Base-by-base conservation (phyloP, 1,140 invertebrate genomes). In the Paralvinella palmiformis region DNA sequence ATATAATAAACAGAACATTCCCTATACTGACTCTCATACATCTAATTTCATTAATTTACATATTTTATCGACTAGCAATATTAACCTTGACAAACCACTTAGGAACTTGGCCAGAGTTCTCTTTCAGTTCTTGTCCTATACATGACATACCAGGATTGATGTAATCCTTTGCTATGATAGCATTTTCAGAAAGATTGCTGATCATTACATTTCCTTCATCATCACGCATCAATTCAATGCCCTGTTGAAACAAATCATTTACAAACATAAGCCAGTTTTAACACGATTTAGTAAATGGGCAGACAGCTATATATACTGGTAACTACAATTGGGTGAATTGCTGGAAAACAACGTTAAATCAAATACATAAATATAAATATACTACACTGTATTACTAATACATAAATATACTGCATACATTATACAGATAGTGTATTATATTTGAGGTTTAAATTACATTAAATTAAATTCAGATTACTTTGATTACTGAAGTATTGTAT, bases 131-230 rank as follows among this genome's bases (percentile, higher is more conserved):
- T n/a, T 27, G 7, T 5, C 53, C 60, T 17, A 58, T n/a, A 44
- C 62, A 33, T 32, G 17, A 35, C 6, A 36, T 48, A 4, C 29
- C 53, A 15, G 62, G 55, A 20, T 57, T 32, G 5, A 29, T 32
- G 27, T 58, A 63, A 10, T 53, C 62, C 62, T 63, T 63, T n/a
- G 36, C 32, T 5, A 63, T 63, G 53, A 63, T 44, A 7, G 60
- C 62, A 13, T 29, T 52, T n/a, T 36, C 31, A 2, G 27, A 29
- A 17, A 63, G n/a, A 20, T 44, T 53, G 15, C n/a, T 63, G 33
- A 53, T 53, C 6, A 13, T 37, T 27, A 63, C 44, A 36, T 63
- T 63, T 10, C 62, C 62, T 20, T 57, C 37, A 32, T 2, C 3
- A 29, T 63, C 62, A 13, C 24, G 15, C 20, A 22, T 58, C 17